Base-by-base conservation (phyloP, 2,113 vertebrate genomes). In the Athene noctua region DNA sequence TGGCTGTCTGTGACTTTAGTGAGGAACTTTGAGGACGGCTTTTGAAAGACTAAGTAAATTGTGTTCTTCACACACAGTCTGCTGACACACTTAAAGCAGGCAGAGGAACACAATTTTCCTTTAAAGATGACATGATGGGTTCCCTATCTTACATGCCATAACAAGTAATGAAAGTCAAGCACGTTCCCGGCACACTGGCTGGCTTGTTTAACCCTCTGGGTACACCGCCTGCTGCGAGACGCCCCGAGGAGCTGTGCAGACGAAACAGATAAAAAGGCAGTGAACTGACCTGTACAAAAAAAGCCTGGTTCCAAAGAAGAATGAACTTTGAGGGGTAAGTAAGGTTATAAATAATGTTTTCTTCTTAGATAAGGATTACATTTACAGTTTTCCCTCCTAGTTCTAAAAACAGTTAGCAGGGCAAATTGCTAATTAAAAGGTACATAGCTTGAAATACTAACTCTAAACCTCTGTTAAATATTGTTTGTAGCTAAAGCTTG, bases 41-140 rank as follows among this genome's bases (percentile, higher is more conserved):
- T 95, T 78, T 96, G 87, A 96, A 96, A 91, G 89, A 86, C 89
- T 84, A 40, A 16, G 58, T 61, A 86, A 97, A 96, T 92, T 92
- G 63, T 83, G 84, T 73, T 84, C 70, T 87, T 87, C 87, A 38
- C 52, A 66, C 49, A 16, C 0, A 1, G 72, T 85, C 94, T 93
- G 90, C 90, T 96, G 80, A 93, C 87, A 87, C 78, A 75, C 81
- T 78, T 62, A 46, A 84, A 87, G 78, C 32, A 63, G 72, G 57
- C 55, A 89, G 87, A 89, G 70, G 65, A 93, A 70, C 65, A 77
- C 80, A 94, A 85, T 94, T 93, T 97, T 86, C 77, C 68, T 66
- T 63, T 91, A 47, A 78, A 80, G 59, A 92, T 29, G 55, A 84
- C 89, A 51, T 84, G 80, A 83, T 97, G 95, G 23, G 57, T 47